Evolutionary conservation across 2,113 vertebrate species (phyloP).

Genomic region (Varanus salvator): DNA sequence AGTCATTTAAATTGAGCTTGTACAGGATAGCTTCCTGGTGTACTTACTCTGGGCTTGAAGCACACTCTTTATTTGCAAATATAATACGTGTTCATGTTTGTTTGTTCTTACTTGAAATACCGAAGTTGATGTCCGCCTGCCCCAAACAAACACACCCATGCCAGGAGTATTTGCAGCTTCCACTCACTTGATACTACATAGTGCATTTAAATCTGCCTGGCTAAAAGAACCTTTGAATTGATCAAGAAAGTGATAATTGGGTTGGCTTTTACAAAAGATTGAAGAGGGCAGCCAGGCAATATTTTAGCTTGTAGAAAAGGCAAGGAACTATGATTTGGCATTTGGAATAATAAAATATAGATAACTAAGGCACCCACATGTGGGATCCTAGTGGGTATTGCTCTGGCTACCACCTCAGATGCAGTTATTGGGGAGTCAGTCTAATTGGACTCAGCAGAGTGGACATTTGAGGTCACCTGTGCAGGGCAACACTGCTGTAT

Average conservation of each 20-base stretch:
- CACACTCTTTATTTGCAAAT: neutral
- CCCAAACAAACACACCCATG: neutral
- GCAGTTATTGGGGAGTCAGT: neutral
- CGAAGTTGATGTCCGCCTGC: neutral
- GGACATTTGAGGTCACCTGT: no score
- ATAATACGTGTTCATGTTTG: neutral
- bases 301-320: neutral
- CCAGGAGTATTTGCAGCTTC: constrained; percentile 29
- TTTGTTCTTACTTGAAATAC: neutral
- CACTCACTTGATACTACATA: constrained; percentile 16
- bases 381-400: neutral
- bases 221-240: neutral
- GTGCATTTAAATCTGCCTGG: neutral
- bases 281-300: neutral
- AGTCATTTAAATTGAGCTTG: neutral
- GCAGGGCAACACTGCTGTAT: neutral
- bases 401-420: neutral
- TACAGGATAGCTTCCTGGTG: neutral
- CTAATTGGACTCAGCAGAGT: neutral
- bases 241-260: constrained; percentile 32
- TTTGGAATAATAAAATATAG: neutral
- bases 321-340: neutral
- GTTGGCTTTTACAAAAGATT: constrained; percentile 15
- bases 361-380: neutral
- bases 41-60: neutral